A percentile compares a stretch with the other conserved stretches of the same genome.
Evolutionary conservation across 2,113 vertebrate genomes (phyloP).

Genomic region (Cyanocitta stelleri): DNA sequence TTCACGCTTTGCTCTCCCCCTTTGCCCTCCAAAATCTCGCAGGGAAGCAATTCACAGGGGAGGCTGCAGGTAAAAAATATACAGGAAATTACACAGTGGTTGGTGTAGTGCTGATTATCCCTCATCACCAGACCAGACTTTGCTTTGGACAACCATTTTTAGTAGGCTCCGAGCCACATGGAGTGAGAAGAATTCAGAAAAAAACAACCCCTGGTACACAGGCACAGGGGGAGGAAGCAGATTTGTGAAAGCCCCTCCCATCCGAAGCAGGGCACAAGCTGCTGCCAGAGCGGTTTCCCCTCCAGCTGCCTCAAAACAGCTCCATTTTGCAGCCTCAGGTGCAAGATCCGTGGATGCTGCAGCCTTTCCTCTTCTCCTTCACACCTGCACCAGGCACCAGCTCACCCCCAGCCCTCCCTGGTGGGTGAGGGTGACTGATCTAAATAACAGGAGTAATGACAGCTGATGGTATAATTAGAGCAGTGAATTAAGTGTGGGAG

Average conservation of each 20-base stretch:
- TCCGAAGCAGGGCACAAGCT: not conserved
- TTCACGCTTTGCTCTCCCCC: not conserved
- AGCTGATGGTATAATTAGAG: constrained; percentile 52
- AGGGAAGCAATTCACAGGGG: not conserved
- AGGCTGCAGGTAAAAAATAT: not conserved
- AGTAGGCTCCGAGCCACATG: fast-evolving
- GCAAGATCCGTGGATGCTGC: not conserved
- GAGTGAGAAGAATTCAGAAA: not conserved
- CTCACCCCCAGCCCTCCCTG: not conserved
- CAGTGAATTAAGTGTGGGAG: constrained; percentile 34
- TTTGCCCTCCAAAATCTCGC: not conserved
- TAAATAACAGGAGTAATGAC: constrained; percentile 25
- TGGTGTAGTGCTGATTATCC: not conserved
- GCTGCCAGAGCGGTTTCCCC: not conserved
- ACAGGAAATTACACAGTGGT: not conserved
- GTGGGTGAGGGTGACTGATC: not conserved
- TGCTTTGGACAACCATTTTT: not conserved
- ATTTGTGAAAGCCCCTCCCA: not conserved
- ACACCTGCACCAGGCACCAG: not conserved
- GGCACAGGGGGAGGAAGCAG: not conserved
- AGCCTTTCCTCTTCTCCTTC: not conserved
- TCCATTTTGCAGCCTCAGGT: not conserved
- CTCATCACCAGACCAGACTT: fast-evolving
- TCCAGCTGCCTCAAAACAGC: not conserved
- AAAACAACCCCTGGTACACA: not conserved